Percentiles rank a stretch among this genome's conserved stretches.
phyloP scores from a whole-genome alignment of 2,113 vertebrate genomes.

The Anarhynchus alexandrinus region DNA sequence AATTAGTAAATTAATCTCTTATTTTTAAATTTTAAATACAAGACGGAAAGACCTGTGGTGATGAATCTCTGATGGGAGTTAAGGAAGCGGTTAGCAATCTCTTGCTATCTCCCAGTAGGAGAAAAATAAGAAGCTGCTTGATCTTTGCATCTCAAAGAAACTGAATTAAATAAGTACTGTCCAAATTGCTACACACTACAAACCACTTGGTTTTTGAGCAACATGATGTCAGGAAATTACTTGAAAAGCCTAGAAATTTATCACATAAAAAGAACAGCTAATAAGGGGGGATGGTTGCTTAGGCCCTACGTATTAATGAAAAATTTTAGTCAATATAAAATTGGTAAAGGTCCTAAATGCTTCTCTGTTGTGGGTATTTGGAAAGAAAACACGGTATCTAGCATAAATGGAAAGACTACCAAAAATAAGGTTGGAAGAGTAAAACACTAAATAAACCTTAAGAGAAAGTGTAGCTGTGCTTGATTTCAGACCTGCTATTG shows the following conservation, averaged over 20 bases:
- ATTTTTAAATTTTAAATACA: neutral
- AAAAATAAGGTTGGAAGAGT: neutral
- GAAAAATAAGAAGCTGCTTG: neutral
- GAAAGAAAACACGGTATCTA: neutral
- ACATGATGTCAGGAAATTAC: neutral
- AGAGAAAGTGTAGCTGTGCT: neutral
- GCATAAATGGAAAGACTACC: neutral
- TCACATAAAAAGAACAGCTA: neutral
- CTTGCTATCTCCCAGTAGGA: neutral
- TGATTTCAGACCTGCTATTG: neutral
- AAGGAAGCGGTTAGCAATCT: neutral
- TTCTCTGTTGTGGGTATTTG: neutral
- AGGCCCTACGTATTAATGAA: neutral
- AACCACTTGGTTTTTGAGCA: neutral
- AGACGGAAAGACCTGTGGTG: fast-evolving
- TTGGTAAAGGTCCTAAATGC: neutral
- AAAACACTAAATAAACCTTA: neutral
- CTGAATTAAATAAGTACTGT: neutral
- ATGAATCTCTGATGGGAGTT: neutral
- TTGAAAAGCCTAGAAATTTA: neutral
- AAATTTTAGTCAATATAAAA: neutral
- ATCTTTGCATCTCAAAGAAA: neutral
- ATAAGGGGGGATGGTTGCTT: neutral
- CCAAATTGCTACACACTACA: neutral
- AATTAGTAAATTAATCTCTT: neutral